phyloP scores from a whole-genome alignment of 2,797 vertebrate genomes.

The Crypturellus tataupa region DNA sequence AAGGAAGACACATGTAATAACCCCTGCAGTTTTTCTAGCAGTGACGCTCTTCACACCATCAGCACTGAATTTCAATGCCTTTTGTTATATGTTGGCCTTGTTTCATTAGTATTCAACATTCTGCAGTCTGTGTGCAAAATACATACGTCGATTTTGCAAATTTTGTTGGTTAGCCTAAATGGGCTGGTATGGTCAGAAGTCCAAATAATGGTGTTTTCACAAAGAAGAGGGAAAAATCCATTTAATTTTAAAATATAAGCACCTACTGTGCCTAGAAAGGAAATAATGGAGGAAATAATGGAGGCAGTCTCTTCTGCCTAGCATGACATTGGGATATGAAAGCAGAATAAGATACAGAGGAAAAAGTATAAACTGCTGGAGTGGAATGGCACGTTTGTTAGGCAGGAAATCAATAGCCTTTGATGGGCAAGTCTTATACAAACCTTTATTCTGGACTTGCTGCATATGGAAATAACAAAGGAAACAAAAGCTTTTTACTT shows the following conservation, averaged over 20 bases:
- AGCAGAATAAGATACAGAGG: background rate
- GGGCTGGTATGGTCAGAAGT: background rate
- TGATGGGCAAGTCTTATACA: constrained; percentile 21
- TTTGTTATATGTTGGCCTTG: constrained; percentile 19
- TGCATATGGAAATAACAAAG: constrained; percentile 43
- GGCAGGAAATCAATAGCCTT: constrained; percentile 35
- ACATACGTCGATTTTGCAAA: background rate
- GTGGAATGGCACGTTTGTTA: constrained; percentile 27
- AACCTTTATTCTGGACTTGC: constrained; percentile 31
- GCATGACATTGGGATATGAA: background rate
- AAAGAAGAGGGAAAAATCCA: constrained; percentile 19
- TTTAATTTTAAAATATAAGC: constrained; percentile 34
- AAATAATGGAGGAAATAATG: constrained; percentile 53
- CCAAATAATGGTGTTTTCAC: background rate
- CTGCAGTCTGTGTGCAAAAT: constrained; percentile 6
- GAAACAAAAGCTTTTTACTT: constrained; percentile 30
- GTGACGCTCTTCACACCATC: background rate
- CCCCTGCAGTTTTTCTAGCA: constrained; percentile 15
- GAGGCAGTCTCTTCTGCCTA: constrained; percentile 40
- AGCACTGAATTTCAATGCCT: constrained; percentile 2
- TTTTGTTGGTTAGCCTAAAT: background rate
- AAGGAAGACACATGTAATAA: constrained; percentile 53
- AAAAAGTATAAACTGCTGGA: constrained; percentile 11
- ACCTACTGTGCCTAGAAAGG: background rate
- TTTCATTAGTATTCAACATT: constrained; percentile 29